These are phyloP conservation scores for Caenorhabditis auriculariae DNA, from an alignment of 2,888 invertebrate species.

Conservation along the genomic window DNA sequence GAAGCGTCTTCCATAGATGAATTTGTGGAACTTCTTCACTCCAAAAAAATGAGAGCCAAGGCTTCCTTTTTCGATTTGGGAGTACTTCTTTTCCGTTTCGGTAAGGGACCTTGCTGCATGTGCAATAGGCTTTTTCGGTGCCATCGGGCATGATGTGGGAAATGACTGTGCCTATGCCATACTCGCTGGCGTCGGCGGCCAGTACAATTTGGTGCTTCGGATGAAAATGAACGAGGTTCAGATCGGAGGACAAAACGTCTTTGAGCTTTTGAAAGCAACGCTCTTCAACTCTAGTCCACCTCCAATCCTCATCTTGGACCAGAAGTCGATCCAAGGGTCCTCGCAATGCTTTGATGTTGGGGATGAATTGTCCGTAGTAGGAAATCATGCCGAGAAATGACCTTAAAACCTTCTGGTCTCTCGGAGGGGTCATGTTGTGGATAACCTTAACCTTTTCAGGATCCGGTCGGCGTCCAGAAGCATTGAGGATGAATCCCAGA, in stretches of 20 bases:
- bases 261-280: slow-evolving; percentile 10
- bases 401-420: slow-evolving; percentile 4
- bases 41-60: slow-evolving; percentile 40
- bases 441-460: slow-evolving; percentile 16
- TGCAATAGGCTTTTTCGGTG: slow-evolving; percentile 2
- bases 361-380: too few relatives aligned
- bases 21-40: slow-evolving; percentile 16
- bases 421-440: slow-evolving; percentile 9
- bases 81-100: slow-evolving; percentile 9
- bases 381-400: slow-evolving; percentile 17
- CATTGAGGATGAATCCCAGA: slow-evolving; percentile 16
- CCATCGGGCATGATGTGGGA: slow-evolving; percentile 10
- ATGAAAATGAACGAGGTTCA: slow-evolving; percentile 59
- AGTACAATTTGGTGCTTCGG: slow-evolving; percentile 54
- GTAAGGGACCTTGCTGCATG: slow-evolving; percentile 9
- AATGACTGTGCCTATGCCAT: slow-evolving; percentile 55
- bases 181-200: slow-evolving; percentile 64
- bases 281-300: slow-evolving; percentile 13
- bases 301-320: too few relatives aligned
- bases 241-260: background rate
- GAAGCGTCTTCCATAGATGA: slow-evolving; percentile 15
- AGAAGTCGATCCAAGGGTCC: too few relatives aligned
- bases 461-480: slow-evolving; percentile 9
- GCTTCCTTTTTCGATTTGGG: slow-evolving; percentile 25
- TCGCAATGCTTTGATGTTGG: too few relatives aligned